These are phyloP conservation scores for Crossaster papposus DNA, from an alignment of 53 echinoderm and acorn worm genomes.

Conservation along the genomic window DNA sequence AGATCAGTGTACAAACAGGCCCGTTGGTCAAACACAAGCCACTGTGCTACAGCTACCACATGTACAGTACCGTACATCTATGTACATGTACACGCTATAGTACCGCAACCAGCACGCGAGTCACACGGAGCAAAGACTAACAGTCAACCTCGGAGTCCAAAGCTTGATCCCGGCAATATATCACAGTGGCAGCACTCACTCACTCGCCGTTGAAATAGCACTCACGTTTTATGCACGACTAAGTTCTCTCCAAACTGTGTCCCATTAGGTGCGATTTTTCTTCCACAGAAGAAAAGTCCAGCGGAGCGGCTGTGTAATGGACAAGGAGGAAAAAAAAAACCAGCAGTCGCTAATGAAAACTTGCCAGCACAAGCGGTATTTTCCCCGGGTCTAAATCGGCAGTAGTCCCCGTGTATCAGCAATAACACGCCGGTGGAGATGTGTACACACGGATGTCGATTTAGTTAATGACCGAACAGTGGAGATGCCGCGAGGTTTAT, in stretches of 20 bases:
- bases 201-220: constrained; percentile 31
- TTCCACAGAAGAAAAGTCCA: constrained; percentile 23
- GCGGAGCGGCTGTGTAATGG: constrained; percentile 42
- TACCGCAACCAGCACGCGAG: constrained; percentile 15
- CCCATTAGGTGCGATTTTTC: constrained; percentile 48
- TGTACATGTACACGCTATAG: no score
- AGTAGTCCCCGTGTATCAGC: constrained; percentile 12
- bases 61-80: no score
- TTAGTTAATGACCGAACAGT: constrained; percentile 55
- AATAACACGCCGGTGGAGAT: constrained; percentile 50
- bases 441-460: constrained; percentile 63
- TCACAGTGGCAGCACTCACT: constrained; percentile 47
- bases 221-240: constrained; percentile 59
- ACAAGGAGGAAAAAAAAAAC: neutral
- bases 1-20: constrained; percentile 60
- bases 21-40: constrained; percentile 60
- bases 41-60: constrained; percentile 64
- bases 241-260: constrained; percentile 36
- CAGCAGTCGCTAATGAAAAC: constrained; percentile 23
- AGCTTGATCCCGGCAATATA: constrained; percentile 48
- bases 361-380: constrained; percentile 16
- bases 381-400: neutral
- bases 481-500: constrained; percentile 56
- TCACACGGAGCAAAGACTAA: constrained; percentile 40
- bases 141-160: constrained; percentile 55